phyloP scores from a whole-genome alignment of 2,888 invertebrate species.

The Eudasyphora cyanicolor region DNA sequence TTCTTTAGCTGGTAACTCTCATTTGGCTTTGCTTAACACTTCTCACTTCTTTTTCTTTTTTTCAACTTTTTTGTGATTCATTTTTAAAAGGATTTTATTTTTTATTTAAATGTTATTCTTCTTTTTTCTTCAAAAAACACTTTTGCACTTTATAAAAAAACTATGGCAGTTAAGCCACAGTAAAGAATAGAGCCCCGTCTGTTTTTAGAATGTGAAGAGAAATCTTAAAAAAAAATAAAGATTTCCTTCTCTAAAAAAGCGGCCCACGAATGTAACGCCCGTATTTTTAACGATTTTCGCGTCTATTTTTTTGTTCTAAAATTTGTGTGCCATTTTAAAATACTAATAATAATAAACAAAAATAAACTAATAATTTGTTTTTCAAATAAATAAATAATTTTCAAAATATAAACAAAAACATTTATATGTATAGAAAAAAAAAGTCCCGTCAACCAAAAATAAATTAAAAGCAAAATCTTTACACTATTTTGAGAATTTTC shows the following conservation, averaged over 20 bases:
- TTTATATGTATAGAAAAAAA: constrained; percentile 68
- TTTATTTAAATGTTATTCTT: not conserved
- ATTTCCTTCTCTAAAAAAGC: not conserved
- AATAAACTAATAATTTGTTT: constrained; percentile 43
- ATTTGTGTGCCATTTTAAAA: constrained; percentile 61
- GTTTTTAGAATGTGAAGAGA: too few relatives aligned
- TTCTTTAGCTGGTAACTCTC: not conserved
- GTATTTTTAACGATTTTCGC: constrained; percentile 38
- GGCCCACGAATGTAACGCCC: constrained; percentile 30
- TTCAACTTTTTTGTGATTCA: not conserved
- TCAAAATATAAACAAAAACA: constrained; percentile 33
- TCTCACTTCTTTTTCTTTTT: not conserved
- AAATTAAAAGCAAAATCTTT: constrained; percentile 70
- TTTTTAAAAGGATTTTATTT: constrained; percentile 20
- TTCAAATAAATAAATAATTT: constrained; percentile 41
- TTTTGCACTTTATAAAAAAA: constrained; percentile 24
- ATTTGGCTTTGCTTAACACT: not conserved
- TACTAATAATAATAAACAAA: constrained; percentile 46
- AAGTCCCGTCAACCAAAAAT: constrained; percentile 80
- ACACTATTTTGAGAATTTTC: constrained; percentile 45
- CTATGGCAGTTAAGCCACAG: not conserved
- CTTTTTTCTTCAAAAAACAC: constrained; percentile 3
- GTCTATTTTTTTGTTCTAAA: constrained; percentile 30
- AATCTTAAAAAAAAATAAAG: not conserved
- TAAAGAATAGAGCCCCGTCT: not conserved